Conservation (phyloP, 1,140 invertebrate species). For the Drosophila watanabei region DNA sequence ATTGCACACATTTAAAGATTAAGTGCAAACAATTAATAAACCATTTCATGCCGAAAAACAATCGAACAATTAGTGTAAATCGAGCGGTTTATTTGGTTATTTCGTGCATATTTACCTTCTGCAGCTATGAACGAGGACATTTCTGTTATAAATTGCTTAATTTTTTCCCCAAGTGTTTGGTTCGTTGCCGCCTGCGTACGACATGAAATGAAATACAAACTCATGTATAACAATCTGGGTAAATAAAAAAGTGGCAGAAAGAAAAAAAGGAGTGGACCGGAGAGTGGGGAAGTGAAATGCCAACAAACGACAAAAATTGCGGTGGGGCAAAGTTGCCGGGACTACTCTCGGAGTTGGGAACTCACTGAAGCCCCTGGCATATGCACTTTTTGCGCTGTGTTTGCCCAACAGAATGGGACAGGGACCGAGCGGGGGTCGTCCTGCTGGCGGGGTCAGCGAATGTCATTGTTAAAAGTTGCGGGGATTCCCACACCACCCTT, state of each 20-base stretch:
- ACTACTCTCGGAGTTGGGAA: slow-evolving; percentile 15
- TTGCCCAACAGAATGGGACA: slow-evolving; percentile 14
- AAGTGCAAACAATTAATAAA: slow-evolving; percentile 24
- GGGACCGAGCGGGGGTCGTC: background rate
- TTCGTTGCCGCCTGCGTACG: slow-evolving; percentile 23
- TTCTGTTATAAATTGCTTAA: slow-evolving; percentile 51
- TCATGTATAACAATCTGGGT: slow-evolving; percentile 58
- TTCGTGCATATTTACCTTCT: slow-evolving; percentile 11
- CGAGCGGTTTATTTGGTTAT: slow-evolving; percentile 34
- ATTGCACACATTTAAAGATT: background rate
- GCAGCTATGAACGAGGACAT: slow-evolving; percentile 15
- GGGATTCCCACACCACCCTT: slow-evolving; percentile 8
- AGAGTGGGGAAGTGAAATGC: slow-evolving; percentile 36
- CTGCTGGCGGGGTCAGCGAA: slow-evolving; percentile 33
- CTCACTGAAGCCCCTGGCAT: slow-evolving; percentile 39
- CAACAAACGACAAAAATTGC: slow-evolving; percentile 65
- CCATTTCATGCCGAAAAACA: slow-evolving; percentile 20
- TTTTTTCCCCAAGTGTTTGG: slow-evolving; percentile 31
- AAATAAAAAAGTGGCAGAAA: slow-evolving; percentile 59
- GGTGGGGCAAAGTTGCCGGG: slow-evolving; percentile 36
- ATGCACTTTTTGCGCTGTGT: slow-evolving; percentile 45
- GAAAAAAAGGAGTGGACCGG: background rate
- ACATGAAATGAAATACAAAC: slow-evolving; percentile 56
- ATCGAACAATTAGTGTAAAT: slow-evolving; percentile 42
- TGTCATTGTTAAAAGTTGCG: slow-evolving; percentile 69